Evolutionary conservation across 2,797 vertebrate species (phyloP).

Genomic region (Falco concolor): DNA sequence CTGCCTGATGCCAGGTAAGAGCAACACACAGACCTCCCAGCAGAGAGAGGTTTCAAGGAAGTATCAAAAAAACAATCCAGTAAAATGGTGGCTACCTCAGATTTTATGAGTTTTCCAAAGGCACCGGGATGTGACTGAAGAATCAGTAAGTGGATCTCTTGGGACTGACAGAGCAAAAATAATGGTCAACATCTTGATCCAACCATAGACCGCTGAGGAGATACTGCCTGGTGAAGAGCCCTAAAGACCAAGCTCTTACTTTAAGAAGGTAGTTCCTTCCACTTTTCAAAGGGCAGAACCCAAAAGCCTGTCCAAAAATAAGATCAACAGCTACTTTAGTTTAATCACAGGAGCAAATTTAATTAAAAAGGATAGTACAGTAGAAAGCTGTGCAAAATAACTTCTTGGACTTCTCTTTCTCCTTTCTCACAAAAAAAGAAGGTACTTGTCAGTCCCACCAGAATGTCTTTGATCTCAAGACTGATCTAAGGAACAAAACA

Average conservation of each 20-base stretch:
- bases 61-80: background rate
- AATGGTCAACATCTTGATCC: background rate
- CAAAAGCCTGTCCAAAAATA: background rate
- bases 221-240: background rate
- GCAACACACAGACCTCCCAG: rapidly evolving
- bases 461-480: background rate
- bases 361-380: background rate
- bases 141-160: background rate
- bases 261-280: background rate
- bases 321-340: background rate
- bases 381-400: background rate
- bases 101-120: background rate
- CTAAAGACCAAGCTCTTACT: background rate
- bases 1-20: background rate
- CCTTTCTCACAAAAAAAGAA: background rate
- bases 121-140: background rate
- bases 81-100: background rate
- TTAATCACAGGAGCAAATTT: background rate
- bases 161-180: background rate
- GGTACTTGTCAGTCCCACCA: background rate
- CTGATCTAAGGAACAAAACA: background rate
- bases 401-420: background rate
- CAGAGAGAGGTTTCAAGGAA: background rate
- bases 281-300: background rate
- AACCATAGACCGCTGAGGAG: background rate